Percentiles rank a stretch among this genome's conserved stretches.
Evolutionary conservation across 2,113 vertebrate genomes (phyloP).

Genomic region (Cyprinodon variegatus): DNA sequence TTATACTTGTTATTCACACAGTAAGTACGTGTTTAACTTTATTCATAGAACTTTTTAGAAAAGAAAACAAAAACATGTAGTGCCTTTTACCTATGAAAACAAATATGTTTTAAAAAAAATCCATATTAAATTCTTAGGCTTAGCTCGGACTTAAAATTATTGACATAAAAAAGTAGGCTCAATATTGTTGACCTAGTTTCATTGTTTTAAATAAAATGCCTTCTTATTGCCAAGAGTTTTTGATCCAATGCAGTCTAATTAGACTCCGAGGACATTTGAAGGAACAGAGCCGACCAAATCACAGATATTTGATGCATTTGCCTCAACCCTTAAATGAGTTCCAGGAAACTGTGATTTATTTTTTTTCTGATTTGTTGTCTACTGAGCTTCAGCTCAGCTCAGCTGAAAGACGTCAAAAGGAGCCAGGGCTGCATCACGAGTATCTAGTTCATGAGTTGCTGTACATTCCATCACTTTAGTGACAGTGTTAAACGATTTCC

Average conservation of each 20-base stretch:
- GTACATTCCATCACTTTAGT: constrained; percentile 35
- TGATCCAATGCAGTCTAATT: too few species aligned
- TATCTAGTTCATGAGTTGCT: neutral
- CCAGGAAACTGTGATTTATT: neutral
- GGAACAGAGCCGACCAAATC: neutral
- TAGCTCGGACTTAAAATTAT: neutral
- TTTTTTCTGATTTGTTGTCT: neutral
- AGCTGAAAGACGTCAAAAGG: neutral
- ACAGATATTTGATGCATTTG: neutral
- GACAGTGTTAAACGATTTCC: constrained; percentile 23
- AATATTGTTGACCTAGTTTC: neutral
- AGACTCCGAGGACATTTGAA: neutral
- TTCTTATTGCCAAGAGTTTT: too few species aligned
- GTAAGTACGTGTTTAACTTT: too few species aligned
- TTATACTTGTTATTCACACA: too few species aligned
- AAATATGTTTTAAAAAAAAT: too few species aligned
- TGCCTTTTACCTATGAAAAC: too few species aligned
- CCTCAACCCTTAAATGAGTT: neutral
- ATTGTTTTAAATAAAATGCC: neutral
- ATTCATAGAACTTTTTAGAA: too few species aligned
- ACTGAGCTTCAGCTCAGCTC: neutral
- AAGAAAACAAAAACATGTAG: too few species aligned
- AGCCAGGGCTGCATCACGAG: neutral
- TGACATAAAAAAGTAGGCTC: neutral
- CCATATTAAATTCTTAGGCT: neutral